phyloP scores from a whole-genome alignment of 2,888 invertebrate species.

The Spisula subtruncata region DNA sequence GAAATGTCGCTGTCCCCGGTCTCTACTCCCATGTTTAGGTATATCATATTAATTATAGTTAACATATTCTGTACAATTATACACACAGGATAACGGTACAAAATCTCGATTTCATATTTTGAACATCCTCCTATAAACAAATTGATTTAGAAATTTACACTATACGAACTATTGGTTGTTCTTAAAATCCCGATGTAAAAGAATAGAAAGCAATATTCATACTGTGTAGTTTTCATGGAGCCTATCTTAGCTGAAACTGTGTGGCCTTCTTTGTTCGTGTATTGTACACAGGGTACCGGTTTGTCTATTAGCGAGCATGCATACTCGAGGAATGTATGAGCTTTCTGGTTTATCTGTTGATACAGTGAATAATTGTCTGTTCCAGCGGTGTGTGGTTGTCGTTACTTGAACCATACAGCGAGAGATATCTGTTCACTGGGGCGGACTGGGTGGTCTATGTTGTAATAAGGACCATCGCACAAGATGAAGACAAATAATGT shows the following conservation, averaged over 20 bases:
- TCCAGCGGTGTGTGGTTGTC: not conserved
- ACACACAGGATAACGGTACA: too few species aligned
- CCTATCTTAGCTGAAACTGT: not conserved
- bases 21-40: too few species aligned
- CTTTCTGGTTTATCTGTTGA: not conserved
- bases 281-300: not conserved
- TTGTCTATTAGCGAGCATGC: not conserved
- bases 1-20: too few species aligned
- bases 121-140: too few species aligned
- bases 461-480: not conserved
- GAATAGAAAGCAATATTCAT: not conserved
- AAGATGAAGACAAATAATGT: too few species aligned
- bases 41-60: too few species aligned
- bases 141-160: too few species aligned
- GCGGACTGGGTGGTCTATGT: not conserved
- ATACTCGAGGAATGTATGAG: not conserved
- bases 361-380: not conserved
- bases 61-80: too few species aligned
- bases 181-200: too few species aligned
- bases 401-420: not conserved
- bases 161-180: too few species aligned
- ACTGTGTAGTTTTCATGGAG: not conserved
- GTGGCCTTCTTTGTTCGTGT: not conserved
- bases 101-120: too few species aligned
- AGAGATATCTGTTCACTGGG: not conserved